Base-by-base conservation (phyloP, 2,888 invertebrate species). In the Cancer borealis region DNA sequence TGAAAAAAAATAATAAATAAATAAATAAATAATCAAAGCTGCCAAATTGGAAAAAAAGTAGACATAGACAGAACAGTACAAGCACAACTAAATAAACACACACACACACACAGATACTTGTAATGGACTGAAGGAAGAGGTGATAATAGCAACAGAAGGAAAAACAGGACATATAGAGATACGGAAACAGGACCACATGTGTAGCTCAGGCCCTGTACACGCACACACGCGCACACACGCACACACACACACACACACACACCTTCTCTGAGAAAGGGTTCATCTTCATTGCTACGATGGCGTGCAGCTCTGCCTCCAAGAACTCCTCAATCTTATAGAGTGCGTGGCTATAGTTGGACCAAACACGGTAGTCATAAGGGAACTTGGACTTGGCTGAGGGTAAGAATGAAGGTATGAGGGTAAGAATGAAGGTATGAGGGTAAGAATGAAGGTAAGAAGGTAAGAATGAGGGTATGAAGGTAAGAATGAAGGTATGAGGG, bases 181-280 rank as follows among this genome's bases (percentile, higher is more conserved):
- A 39, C 39, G 39, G 39, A 39, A 2, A 39, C 39, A 39, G 39
- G 39, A 39, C 39, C 39, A 39, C 39, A 39, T 39, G 39, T 39
- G 39, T 39, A 39, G 39, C 39, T 39, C 39, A 39, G 39, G 39
- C 39, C 39, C 39, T 39, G 39, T 39, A 39, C 39, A 39, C 39
- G 2, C 1, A 12, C 49, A 49, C 49, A 49, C 49, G 3, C 12
- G 3, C 0, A 12, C 6, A 12, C 49, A 49, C 6, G 3, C 49
- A 49, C 49, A 49, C 6, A 49, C 12, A 49, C 49, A 49, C 49
- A 49, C 49, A 49, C 12, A 49, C n/a, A 89, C 26, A 21, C 88
- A 89, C 94, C 92, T 94, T 94, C 12, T 91, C 92, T 39, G 45
- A 30, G 90, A 92, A 94, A n/a, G 94, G 94, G 54, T 94, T 92